These are phyloP conservation scores for Yasuhikotakia modesta DNA, from an alignment of 2,797 vertebrate species.

Conservation along the genomic window DNA sequence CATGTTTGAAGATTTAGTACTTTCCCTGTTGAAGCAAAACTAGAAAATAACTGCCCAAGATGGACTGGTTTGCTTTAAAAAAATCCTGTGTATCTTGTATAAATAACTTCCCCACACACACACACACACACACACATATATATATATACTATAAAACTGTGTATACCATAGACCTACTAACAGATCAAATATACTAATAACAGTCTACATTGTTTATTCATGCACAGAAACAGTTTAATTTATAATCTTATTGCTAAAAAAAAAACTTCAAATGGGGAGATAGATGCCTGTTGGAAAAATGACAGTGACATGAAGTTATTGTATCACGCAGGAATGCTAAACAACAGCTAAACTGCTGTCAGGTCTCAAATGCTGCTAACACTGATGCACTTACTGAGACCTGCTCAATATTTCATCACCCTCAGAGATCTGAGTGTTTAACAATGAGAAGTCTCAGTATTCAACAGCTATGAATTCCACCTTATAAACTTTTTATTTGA, in stretches of 20 bases:
- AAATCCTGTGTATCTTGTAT: too few relatives aligned
- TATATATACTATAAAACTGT: too few relatives aligned
- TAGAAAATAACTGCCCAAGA: background rate
- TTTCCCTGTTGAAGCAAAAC: background rate
- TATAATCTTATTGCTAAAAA: too few relatives aligned
- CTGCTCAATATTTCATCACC: conserved; percentile 42
- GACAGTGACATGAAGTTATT: background rate
- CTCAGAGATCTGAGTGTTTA: background rate
- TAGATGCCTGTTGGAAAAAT: background rate
- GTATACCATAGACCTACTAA: too few relatives aligned
- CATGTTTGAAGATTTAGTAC: background rate
- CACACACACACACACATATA: too few relatives aligned
- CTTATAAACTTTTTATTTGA: conserved; percentile 4
- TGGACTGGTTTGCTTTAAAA: too few relatives aligned
- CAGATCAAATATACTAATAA: too few relatives aligned
- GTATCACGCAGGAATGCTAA: background rate
- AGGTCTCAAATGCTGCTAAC: conserved; percentile 28
- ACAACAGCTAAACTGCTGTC: conserved; percentile 4
- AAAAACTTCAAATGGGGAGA: too few relatives aligned
- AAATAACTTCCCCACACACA: too few relatives aligned
- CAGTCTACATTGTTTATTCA: too few relatives aligned
- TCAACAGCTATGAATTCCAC: background rate
- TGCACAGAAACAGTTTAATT: too few relatives aligned
- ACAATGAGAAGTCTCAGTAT: conserved; percentile 13
- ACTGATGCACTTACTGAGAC: conserved; percentile 20